Evolutionary conservation across 1,140 invertebrate species (phyloP), one percentile per base, ranked within the genome.

Genomic region (Lasaia peninsularis): DNA sequence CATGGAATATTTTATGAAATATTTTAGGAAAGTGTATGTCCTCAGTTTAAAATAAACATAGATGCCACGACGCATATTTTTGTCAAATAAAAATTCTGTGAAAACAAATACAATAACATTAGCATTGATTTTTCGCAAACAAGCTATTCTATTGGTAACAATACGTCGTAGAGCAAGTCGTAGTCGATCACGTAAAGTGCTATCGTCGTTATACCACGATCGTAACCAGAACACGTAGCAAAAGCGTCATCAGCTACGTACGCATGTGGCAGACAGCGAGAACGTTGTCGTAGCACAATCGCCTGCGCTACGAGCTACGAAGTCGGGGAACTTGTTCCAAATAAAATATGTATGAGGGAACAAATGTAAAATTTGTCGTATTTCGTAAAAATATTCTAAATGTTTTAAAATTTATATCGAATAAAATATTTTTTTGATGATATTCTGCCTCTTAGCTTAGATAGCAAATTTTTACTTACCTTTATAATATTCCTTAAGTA

Each of bases 331-430:
- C 8, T 10, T 18, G n/a, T n/a, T 20, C 18, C 11, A 8, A 11
- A 21, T 48, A 48, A 18, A 48, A 48, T 48, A 48, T 48, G 18
- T 48, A 48, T 48, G 40, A 48, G 9, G 7, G 40, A 6, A 7
- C 10, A 20, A 48, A 10, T 11, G 3, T n/a, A 0, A 16, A 9
- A 40, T 20, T 14, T 40, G 37, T 40, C 37, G 10, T 7, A 12
- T 18, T 16, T 16, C 6, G 0, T 28, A 28, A 28, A 28, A 28
- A 7, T 28, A 28, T n/a, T n/a, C n/a, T n/a, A n/a, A n/a, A n/a
- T n/a, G n/a, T n/a, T n/a, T n/a, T n/a, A n/a, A n/a, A n/a, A n/a
- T 34, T 34, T 34, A n/a, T 12, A 34, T 10, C 11, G 12, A n/a
- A 34, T 12, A 34, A 3, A 34, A n/a, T 34, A 3, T 34, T n/a